Evolutionary conservation across 2,797 vertebrate genomes (phyloP).

Genomic region (Euthynnus affinis): DNA sequence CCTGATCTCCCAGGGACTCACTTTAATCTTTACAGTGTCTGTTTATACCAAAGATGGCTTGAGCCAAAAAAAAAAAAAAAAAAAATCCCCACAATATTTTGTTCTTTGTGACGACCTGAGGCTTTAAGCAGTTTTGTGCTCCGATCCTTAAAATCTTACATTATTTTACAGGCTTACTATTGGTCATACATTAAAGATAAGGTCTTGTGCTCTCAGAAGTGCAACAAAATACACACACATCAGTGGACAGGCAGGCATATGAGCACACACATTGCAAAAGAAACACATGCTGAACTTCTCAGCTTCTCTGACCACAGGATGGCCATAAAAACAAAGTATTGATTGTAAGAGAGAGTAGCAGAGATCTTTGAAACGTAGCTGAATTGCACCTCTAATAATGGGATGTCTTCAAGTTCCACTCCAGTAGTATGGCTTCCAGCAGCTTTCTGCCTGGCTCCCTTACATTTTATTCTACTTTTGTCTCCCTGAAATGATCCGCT

Average conservation of each 20-base stretch:
- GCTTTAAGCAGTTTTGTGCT: constrained; percentile 58
- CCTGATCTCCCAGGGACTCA: constrained; percentile 72
- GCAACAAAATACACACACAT: constrained; percentile 44
- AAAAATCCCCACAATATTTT: constrained; percentile 53
- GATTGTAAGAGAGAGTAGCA: constrained; percentile 62
- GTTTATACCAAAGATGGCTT: constrained; percentile 63
- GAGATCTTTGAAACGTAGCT: constrained; percentile 72
- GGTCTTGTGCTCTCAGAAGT: constrained; percentile 41
- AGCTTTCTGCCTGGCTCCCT: constrained; percentile 38
- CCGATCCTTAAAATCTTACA: constrained; percentile 62
- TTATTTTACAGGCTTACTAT: constrained; percentile 64
- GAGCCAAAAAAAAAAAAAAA: constrained; percentile 60
- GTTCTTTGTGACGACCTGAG: constrained; percentile 65
- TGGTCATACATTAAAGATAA: constrained; percentile 72
- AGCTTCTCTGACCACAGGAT: constrained; percentile 59
- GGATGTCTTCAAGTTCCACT: constrained; percentile 79
- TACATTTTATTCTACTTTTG: constrained; percentile 62
- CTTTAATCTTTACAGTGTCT: constrained; percentile 76
- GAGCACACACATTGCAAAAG: constrained; percentile 20
- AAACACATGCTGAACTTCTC: constrained; percentile 37
- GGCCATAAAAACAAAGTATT: constrained; percentile 74
- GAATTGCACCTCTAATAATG: constrained; percentile 76
- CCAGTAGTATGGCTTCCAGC: constrained; percentile 76
- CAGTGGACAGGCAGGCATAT: not conserved
- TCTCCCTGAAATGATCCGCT: constrained; percentile 61